Evolutionary conservation across 2,113 vertebrate genomes (phyloP).

Genomic region (Zosterops pallidus): DNA sequence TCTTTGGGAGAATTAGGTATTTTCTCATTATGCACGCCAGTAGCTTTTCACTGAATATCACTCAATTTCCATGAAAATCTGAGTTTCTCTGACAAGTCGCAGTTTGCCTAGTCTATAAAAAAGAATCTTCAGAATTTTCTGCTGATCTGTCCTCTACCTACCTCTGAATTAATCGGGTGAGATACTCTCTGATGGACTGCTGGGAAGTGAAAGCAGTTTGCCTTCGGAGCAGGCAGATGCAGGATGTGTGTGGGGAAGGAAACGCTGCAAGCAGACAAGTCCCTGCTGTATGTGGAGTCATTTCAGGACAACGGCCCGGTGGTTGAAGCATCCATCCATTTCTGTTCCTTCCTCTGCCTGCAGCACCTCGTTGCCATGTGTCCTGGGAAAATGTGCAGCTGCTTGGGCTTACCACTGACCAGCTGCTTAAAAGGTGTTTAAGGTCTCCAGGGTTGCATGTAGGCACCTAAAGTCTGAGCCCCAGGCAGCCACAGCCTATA

Average conservation of each 20-base stretch:
- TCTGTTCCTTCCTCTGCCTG: not conserved
- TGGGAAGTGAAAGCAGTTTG: not conserved
- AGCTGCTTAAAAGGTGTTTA: not conserved
- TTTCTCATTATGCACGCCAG: constrained; percentile 72
- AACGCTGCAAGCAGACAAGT: not conserved
- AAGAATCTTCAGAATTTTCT: not conserved
- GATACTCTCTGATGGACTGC: not conserved
- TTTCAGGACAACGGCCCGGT: not conserved
- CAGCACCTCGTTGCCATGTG: not conserved
- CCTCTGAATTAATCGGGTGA: not conserved
- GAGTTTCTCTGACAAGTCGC: not conserved
- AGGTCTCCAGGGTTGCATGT: not conserved
- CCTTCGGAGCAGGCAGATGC: not conserved
- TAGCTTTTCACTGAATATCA: constrained; percentile 62
- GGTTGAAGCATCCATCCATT: not conserved
- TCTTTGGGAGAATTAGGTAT: constrained; percentile 81
- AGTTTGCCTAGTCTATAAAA: not conserved
- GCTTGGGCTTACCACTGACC: not conserved
- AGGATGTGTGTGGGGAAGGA: not conserved
- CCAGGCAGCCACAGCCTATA: not conserved
- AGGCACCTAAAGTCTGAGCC: not conserved
- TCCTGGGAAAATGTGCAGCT: not conserved
- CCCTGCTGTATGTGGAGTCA: not conserved
- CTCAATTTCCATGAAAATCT: constrained; percentile 78
- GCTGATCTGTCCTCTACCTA: not conserved